Conservation (phyloP, 2,888 invertebrate species). For the Molanna angustata region DNA sequence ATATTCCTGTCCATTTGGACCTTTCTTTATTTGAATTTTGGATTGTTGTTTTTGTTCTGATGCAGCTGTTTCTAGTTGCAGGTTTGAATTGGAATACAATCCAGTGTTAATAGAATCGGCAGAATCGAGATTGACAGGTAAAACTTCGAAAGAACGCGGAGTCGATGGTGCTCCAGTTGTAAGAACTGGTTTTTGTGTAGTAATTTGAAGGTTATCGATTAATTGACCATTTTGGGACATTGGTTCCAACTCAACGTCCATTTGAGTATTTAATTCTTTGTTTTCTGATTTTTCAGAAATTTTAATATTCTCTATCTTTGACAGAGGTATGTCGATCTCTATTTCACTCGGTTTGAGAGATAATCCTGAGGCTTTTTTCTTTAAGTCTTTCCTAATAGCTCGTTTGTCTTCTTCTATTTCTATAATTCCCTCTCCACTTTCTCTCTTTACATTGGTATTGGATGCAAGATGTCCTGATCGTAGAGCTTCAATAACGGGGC, state of each 20-base stretch:
- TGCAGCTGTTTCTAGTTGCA: conserved; percentile 61
- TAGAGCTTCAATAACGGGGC: conserved; percentile 22
- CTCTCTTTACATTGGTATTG: conserved; percentile 37
- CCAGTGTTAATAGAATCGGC: conserved; percentile 53
- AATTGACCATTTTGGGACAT: conserved; percentile 53
- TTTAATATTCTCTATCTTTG: conserved; percentile 51
- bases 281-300: conserved; percentile 53
- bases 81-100: conserved; percentile 48
- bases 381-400: conserved; percentile 43
- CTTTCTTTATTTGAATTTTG: conserved; percentile 80
- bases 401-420: conserved; percentile 53
- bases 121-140: conserved; percentile 52
- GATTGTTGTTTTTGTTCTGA: conserved; percentile 69
- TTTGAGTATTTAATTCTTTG: conserved; percentile 47
- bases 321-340: conserved; percentile 51
- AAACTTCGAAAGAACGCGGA: conserved; percentile 46
- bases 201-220: conserved; percentile 45
- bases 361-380: conserved; percentile 45
- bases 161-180: conserved; percentile 49
- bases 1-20: conserved; percentile 86
- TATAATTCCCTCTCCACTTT: conserved; percentile 48
- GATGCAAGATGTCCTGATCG: conserved; percentile 14
- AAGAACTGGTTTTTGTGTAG: conserved; percentile 56
- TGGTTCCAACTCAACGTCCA: conserved; percentile 49
- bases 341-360: conserved; percentile 36